phyloP scores from a whole-genome alignment of 2,113 vertebrate species.

The Emydura subglobosa region DNA sequence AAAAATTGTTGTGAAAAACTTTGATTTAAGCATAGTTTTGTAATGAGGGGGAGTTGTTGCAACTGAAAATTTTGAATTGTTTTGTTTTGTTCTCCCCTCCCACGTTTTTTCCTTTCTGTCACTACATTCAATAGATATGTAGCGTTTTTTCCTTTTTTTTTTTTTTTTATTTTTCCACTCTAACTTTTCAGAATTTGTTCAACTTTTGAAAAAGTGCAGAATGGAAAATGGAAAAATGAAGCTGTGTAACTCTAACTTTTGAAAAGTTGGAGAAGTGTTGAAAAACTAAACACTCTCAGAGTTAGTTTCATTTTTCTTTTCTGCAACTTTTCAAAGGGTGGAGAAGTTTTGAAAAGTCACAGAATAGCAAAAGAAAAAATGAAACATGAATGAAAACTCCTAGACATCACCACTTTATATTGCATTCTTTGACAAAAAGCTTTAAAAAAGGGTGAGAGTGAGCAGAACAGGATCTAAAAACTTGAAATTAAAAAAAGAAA shows the following conservation, averaged over 20 bases:
- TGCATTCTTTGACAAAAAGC: neutral
- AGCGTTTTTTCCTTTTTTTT: too few species aligned
- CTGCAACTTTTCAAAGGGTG: neutral
- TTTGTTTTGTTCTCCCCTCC: neutral
- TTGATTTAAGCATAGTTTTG: too few species aligned
- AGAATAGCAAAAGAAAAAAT: neutral
- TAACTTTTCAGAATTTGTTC: neutral
- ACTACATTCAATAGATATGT: neutral
- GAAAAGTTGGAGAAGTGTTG: neutral
- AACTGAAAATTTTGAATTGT: neutral
- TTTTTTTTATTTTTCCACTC: neutral
- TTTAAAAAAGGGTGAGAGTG: neutral
- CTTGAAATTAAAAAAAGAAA: neutral
- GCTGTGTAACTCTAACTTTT: neutral
- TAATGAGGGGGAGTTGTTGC: neutral
- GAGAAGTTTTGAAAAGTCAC: neutral
- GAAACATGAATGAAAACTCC: neutral
- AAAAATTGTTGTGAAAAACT: too few species aligned
- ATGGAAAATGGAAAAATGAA: neutral
- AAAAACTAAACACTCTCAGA: neutral
- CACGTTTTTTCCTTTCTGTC: neutral
- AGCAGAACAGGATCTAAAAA: neutral
- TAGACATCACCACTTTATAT: neutral
- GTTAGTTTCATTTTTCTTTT: neutral
- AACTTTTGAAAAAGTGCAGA: neutral